Percentiles rank a stretch among this genome's conserved stretches.
Conservation (phyloP, 2,797 vertebrate genomes). For the Sebastes vulpes region DNA sequence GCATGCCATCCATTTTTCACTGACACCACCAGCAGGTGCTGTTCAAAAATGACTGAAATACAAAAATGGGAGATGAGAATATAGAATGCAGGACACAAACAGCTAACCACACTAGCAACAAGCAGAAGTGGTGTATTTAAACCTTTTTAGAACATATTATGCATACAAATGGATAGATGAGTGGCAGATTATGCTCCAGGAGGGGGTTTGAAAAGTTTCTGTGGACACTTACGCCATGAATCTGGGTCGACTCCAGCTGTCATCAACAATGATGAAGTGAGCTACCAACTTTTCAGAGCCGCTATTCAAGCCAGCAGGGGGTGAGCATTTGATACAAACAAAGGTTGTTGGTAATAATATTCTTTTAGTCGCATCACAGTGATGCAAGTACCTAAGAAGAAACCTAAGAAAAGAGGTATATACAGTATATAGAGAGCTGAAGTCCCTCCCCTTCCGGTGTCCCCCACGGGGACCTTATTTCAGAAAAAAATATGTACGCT, state of each 20-base stretch:
- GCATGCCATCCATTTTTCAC: background rate
- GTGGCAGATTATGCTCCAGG: background rate
- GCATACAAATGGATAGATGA: background rate
- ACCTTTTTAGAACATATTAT: background rate
- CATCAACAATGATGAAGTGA: background rate
- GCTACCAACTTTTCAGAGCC: background rate
- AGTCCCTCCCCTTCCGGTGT: too few relatives aligned
- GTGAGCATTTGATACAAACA: background rate
- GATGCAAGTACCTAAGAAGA: background rate
- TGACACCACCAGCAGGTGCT: conserved; percentile 1
- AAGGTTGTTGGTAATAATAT: background rate
- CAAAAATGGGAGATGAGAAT: background rate
- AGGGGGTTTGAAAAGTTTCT: background rate
- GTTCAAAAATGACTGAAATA: background rate
- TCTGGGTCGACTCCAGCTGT: background rate
- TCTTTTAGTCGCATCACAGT: background rate
- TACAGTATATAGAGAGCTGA: too few relatives aligned
- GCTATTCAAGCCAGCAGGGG: background rate
- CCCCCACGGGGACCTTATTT: too few relatives aligned
- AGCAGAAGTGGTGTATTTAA: background rate
- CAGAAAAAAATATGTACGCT: too few relatives aligned
- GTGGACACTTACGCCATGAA: background rate
- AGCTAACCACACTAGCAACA: background rate
- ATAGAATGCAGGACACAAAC: background rate
- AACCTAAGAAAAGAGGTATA: background rate